These are phyloP conservation scores for Sesia bembeciformis DNA, from an alignment of 2,888 invertebrate species.

Conservation along the genomic window DNA sequence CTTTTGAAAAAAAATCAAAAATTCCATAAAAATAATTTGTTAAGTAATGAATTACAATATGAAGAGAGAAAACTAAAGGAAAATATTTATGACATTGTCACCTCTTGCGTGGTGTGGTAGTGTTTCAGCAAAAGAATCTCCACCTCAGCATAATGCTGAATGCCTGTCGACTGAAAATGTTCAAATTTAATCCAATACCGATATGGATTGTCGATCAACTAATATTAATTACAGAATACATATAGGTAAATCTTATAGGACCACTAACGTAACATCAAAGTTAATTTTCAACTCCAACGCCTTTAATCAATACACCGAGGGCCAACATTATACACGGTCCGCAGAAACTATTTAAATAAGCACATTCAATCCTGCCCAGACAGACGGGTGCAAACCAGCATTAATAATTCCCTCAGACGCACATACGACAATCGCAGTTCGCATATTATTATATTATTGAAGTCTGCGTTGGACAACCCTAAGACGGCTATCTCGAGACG, in stretches of 20 bases:
- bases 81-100: too few relatives aligned
- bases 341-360: conserved; percentile 51
- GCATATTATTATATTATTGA: conserved; percentile 62
- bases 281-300: conserved; percentile 23
- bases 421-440: conserved; percentile 63
- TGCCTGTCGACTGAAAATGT: too few relatives aligned
- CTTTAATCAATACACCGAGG: conserved; percentile 36
- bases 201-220: background rate
- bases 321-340: conserved; percentile 36
- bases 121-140: too few relatives aligned
- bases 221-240: background rate
- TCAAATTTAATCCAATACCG: conserved; percentile 23
- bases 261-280: background rate
- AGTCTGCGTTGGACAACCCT: conserved; percentile 63
- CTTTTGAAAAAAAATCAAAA: too few relatives aligned
- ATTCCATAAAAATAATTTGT: too few relatives aligned
- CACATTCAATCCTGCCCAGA: conserved; percentile 23
- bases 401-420: conserved; percentile 69
- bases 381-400: conserved; percentile 44
- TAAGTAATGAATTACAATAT: too few relatives aligned
- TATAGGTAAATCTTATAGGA: background rate
- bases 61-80: too few relatives aligned
- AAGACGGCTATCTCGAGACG: conserved; percentile 47
- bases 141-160: too few relatives aligned
- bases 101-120: too few relatives aligned